phyloP scores from a whole-genome alignment of 2,888 invertebrate genomes.

The Mactromeris polynyma region DNA sequence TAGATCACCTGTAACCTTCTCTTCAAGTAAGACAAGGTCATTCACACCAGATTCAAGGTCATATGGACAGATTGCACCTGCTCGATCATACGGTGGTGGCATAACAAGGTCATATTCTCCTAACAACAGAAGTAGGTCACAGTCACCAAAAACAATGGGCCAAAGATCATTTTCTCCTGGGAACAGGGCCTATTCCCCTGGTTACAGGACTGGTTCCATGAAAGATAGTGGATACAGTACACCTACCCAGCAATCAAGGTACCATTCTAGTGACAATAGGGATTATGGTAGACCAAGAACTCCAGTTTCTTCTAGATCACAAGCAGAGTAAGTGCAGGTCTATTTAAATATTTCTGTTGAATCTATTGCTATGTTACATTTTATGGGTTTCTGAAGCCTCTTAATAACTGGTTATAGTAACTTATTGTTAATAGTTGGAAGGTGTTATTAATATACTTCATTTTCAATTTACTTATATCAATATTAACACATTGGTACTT shows the following conservation, averaged over 20 bases:
- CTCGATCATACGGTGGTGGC: conserved; percentile 40
- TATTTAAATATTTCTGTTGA: too few relatives aligned
- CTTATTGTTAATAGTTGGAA: too few relatives aligned
- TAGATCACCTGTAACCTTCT: conserved; percentile 47
- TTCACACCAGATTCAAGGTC: conserved; percentile 43
- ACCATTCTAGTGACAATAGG: conserved; percentile 45
- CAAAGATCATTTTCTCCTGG: conserved; percentile 65
- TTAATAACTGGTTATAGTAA: too few relatives aligned
- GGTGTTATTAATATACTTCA: too few relatives aligned
- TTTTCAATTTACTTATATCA: too few relatives aligned
- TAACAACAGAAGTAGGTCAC: conserved; percentile 45
- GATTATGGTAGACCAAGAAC: conserved; percentile 59
- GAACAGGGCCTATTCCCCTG: conserved; percentile 54
- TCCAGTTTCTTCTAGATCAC: conserved; percentile 39
- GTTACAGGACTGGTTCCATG: conserved; percentile 43
- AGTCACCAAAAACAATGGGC: conserved; percentile 51
- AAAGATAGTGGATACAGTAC: conserved; percentile 70
- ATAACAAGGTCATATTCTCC: conserved; percentile 54
- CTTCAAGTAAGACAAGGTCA: conserved; percentile 48
- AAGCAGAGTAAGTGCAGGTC: conserved; percentile 30
- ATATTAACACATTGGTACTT: too few relatives aligned
- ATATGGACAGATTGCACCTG: conserved; percentile 29
- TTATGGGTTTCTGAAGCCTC: too few relatives aligned
- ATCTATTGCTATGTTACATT: too few relatives aligned
- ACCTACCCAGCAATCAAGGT: conserved; percentile 49